Evolutionary conservation across 2,888 invertebrate species (phyloP).

Genomic region (Catonia carolina): DNA sequence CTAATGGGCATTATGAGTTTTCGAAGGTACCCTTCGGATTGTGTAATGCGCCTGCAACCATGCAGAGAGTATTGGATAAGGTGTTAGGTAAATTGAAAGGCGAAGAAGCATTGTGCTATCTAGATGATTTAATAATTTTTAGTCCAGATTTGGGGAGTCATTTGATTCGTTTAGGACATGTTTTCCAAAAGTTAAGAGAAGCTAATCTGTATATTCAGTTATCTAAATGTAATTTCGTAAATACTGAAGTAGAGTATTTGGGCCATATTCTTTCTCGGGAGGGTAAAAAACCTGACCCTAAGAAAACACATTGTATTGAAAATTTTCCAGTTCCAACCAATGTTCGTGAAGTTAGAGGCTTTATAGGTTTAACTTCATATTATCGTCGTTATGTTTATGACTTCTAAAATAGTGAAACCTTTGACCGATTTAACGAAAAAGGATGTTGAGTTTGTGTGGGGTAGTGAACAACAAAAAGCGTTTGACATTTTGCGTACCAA

Average conservation of each 20-base stretch:
- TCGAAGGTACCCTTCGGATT: conserved; percentile 38
- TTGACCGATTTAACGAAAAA: not conserved
- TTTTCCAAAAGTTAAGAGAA: not conserved
- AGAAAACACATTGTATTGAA: not conserved
- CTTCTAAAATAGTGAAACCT: not conserved
- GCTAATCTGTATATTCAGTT: not conserved
- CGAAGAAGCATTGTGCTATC: not conserved
- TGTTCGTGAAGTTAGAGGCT: not conserved
- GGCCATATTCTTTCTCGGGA: not conserved
- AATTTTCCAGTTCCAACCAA: not conserved
- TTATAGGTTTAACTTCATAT: not conserved
- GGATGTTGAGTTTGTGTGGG: not conserved
- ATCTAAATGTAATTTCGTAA: not conserved
- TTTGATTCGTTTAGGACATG: not conserved
- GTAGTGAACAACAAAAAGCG: not conserved
- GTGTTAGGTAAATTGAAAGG: not conserved
- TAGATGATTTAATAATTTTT: not conserved
- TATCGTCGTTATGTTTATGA: not conserved
- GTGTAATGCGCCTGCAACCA: not conserved
- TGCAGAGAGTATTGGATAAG: not conserved
- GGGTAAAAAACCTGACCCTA: not conserved
- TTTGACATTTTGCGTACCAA: conserved; percentile 17
- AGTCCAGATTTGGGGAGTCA: no score
- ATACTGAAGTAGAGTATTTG: not conserved
- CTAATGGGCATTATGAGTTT: conserved; percentile 37